Conservation (phyloP, 2,888 invertebrate genomes). For the Panopea generosa region DNA sequence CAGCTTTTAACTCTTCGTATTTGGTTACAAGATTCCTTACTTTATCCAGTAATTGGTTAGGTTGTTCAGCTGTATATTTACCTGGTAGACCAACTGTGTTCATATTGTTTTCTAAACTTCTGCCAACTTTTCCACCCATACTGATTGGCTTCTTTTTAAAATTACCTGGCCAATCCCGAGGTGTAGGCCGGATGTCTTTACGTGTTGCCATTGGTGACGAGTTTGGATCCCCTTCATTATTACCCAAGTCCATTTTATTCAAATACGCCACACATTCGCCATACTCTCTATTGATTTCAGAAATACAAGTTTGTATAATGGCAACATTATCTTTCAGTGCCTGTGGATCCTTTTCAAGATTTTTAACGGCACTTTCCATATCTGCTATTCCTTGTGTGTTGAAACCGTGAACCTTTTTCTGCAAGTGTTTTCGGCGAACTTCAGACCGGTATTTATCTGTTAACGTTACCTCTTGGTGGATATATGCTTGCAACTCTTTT, state of each 20-base stretch:
- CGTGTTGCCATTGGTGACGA: constrained; percentile 28
- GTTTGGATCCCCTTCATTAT: background rate
- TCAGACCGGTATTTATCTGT: constrained; percentile 67
- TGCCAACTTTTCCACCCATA: constrained; percentile 24
- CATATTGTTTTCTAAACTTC: constrained; percentile 38
- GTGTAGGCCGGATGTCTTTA: constrained; percentile 20
- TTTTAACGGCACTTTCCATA: constrained; percentile 49
- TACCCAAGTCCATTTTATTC: constrained; percentile 35
- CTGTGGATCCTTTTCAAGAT: constrained; percentile 45
- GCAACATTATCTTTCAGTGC: constrained; percentile 40
- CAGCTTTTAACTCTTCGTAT: constrained; percentile 56
- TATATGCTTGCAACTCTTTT: constrained; percentile 66
- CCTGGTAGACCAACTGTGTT: constrained; percentile 7
- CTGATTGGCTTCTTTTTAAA: constrained; percentile 30
- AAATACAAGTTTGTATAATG: constrained; percentile 50
- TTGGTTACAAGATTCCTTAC: constrained; percentile 42
- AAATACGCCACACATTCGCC: constrained; percentile 65
- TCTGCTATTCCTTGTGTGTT: constrained; percentile 58
- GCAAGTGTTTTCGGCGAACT: constrained; percentile 63
- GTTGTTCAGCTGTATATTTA: constrained; percentile 29
- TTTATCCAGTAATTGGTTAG: constrained; percentile 51
- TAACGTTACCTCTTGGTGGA: constrained; percentile 65
- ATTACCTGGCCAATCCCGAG: constrained; percentile 50
- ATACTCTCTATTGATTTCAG: constrained; percentile 65
- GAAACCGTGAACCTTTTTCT: constrained; percentile 63